Evolutionary conservation across 2,797 vertebrate species (phyloP).

Genomic region (Anomalospiza imberbis): DNA sequence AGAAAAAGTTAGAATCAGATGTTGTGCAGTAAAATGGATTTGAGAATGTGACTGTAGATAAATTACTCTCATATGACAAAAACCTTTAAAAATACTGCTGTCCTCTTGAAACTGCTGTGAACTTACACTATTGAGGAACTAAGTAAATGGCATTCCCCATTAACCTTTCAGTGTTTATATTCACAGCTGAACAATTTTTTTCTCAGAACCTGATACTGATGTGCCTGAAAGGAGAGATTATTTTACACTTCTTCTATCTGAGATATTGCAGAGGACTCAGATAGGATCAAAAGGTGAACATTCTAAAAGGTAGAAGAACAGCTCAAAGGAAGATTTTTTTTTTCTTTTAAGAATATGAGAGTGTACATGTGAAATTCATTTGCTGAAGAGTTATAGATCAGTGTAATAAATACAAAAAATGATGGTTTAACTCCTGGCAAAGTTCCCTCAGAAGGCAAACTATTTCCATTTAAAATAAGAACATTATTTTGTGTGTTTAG

Average conservation of each 20-base stretch:
- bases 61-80: not conserved
- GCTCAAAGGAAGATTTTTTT: not conserved
- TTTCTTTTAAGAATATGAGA: not conserved
- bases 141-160: not conserved
- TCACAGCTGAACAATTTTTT: not conserved
- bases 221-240: not conserved
- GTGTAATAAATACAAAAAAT: not conserved
- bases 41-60: not conserved
- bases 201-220: not conserved
- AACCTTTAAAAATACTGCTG: not conserved
- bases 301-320: not conserved
- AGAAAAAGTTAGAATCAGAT: not conserved
- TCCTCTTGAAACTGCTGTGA: not conserved
- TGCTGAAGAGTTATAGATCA: not conserved
- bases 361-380: not conserved
- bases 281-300: not conserved
- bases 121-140: not conserved
- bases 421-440: not conserved
- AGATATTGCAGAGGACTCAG: not conserved
- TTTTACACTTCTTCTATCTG: not conserved
- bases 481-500: not conserved
- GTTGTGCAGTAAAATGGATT: not conserved
- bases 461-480: not conserved
- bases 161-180: not conserved
- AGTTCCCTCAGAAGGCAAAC: not conserved